phyloP scores from a whole-genome alignment of 2,113 vertebrate genomes.

The Coreoperca whiteheadi region DNA sequence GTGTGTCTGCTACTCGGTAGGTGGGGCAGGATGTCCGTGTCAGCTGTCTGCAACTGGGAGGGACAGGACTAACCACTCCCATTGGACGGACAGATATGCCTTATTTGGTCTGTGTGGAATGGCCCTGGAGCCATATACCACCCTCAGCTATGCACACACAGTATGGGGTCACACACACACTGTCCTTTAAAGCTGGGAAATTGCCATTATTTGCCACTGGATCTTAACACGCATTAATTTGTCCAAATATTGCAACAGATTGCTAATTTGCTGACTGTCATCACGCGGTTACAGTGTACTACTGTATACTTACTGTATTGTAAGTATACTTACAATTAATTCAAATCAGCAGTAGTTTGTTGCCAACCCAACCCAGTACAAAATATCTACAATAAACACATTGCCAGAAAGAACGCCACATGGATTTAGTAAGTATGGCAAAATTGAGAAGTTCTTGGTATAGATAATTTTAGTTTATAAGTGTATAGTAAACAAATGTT shows the following conservation, averaged over 20 bases:
- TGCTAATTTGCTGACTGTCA: neutral
- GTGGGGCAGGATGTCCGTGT: conserved; percentile 68
- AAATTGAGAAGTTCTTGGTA: conserved; percentile 17
- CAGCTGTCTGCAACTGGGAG: conserved; percentile 67
- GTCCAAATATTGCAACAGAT: neutral
- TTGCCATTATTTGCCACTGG: neutral
- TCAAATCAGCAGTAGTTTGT: conserved; percentile 8
- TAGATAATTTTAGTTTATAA: conserved; percentile 13
- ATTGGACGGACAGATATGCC: conserved; percentile 63
- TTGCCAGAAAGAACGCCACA: neutral
- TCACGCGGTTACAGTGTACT: neutral
- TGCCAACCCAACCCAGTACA: neutral
- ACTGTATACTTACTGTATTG: too few species aligned
- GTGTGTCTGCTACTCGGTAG: conserved; percentile 27
- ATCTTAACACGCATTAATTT: neutral
- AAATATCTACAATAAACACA: conserved; percentile 12
- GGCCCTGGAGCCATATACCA: conserved; percentile 45
- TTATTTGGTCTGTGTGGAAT: conserved; percentile 70
- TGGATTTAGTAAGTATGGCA: conserved; percentile 23
- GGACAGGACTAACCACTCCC: conserved; percentile 58
- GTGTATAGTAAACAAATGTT: conserved; percentile 16
- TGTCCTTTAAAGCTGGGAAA: neutral
- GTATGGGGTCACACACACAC: conserved; percentile 26
- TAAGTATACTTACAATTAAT: neutral
- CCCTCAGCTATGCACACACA: conserved; percentile 39